These are phyloP conservation scores for Ennomos fuscantarius DNA, from an alignment of 2,888 invertebrate genomes.

Conservation along the genomic window DNA sequence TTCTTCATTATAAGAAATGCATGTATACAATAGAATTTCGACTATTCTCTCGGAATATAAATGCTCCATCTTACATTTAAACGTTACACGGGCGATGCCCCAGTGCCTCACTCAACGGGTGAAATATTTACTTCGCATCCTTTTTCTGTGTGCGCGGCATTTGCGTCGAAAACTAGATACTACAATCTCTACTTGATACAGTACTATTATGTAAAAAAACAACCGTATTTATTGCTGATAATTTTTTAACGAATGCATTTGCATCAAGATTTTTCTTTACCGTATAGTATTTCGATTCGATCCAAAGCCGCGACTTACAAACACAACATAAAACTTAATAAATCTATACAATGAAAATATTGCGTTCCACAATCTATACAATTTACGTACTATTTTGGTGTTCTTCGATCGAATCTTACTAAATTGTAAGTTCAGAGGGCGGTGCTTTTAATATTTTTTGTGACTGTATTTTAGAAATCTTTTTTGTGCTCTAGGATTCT, in stretches of 20 bases:
- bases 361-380: constrained; percentile 74
- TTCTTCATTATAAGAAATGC: constrained; percentile 57
- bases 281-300: constrained; percentile 25
- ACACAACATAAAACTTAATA: constrained; percentile 45
- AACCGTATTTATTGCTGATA: too few relatives aligned
- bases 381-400: constrained; percentile 80
- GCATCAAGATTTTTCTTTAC: too few relatives aligned
- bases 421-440: constrained; percentile 52
- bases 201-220: too few relatives aligned
- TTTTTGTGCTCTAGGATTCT: constrained; percentile 34
- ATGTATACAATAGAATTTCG: constrained; percentile 62
- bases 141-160: constrained; percentile 35
- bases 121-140: constrained; percentile 54
- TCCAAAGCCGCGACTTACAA: constrained; percentile 39
- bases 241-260: too few relatives aligned
- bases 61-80: constrained; percentile 63
- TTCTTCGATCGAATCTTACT: constrained; percentile 71
- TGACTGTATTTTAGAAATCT: constrained; percentile 25
- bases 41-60: constrained; percentile 59
- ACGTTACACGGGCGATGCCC: constrained; percentile 46
- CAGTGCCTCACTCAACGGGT: constrained; percentile 83
- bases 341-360: constrained; percentile 62
- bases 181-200: background rate
- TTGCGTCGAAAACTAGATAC: constrained; percentile 30
- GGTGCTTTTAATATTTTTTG: constrained; percentile 33